These are phyloP conservation scores for Celastrina argiolus DNA, from an alignment of 2,888 invertebrate species.

Conservation along the genomic window DNA sequence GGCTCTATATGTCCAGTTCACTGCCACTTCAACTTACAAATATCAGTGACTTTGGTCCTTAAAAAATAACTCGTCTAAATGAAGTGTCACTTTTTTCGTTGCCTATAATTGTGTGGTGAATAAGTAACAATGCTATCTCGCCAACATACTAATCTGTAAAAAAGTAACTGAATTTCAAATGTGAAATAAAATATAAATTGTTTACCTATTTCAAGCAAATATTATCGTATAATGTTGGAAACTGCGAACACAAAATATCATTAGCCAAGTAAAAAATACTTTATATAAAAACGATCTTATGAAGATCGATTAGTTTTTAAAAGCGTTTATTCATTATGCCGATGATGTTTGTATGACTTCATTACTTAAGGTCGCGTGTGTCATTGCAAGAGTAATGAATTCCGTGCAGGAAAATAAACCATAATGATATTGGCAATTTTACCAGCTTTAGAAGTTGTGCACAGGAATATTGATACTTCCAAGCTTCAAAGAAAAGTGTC, in stretches of 20 bases:
- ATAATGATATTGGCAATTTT: neutral
- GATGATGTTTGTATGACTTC: conserved; percentile 60
- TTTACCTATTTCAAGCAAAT: too few relatives aligned
- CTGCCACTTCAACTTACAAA: too few relatives aligned
- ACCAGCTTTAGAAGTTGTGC: neutral
- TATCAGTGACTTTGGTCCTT: too few relatives aligned
- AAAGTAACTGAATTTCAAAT: too few relatives aligned
- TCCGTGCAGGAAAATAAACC: conserved; percentile 8
- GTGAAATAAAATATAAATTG: too few relatives aligned
- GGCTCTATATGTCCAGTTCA: too few relatives aligned
- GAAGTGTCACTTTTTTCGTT: too few relatives aligned
- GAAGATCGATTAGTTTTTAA: conserved; percentile 67
- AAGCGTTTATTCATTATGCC: conserved; percentile 68
- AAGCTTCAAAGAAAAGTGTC: neutral
- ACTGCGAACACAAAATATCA: neutral
- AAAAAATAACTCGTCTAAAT: too few relatives aligned
- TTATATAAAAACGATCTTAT: conserved; percentile 35
- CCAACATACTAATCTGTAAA: too few relatives aligned
- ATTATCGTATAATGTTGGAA: neutral
- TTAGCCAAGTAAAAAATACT: conserved; percentile 27
- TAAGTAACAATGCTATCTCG: too few relatives aligned
- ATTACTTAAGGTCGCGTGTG: conserved; percentile 41
- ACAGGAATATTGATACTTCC: neutral
- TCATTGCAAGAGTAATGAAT: conserved; percentile 23
- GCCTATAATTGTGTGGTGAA: too few relatives aligned